phyloP scores from a whole-genome alignment of 1,140 invertebrate genomes.

The Atopsyche davidsoni region DNA sequence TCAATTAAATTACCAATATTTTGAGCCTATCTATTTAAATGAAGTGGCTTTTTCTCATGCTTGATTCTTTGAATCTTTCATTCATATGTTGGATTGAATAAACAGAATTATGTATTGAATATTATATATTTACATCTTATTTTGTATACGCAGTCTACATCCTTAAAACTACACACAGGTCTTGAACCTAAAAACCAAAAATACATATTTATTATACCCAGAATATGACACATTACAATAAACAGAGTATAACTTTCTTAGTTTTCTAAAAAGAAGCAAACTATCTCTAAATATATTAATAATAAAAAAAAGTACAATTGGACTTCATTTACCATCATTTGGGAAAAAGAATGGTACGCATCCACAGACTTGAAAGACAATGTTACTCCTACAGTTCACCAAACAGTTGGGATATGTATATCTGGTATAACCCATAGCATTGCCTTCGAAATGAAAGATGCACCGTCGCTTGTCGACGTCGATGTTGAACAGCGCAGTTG shows the following conservation, averaged over 20 bases:
- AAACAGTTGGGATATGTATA: conserved; percentile 62
- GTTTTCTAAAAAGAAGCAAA: not conserved
- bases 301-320: not conserved
- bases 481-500: conserved; percentile 45
- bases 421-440: conserved; percentile 36
- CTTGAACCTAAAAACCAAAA: conserved; percentile 33
- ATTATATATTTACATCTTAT: conserved; percentile 36
- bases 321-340: conserved; percentile 42
- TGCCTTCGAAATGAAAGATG: conserved; percentile 50
- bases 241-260: not conserved
- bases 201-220: conserved; percentile 5
- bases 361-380: conserved; percentile 45
- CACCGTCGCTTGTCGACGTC: conserved; percentile 47
- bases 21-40: not conserved
- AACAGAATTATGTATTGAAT: not conserved
- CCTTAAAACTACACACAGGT: conserved; percentile 45
- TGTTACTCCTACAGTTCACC: conserved; percentile 47
- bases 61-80: not conserved
- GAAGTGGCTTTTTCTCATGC: not conserved
- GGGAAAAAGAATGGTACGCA: conserved; percentile 55
- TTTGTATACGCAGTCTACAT: conserved; percentile 41
- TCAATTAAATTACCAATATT: not conserved
- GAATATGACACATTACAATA: not conserved
- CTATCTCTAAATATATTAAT: not conserved
- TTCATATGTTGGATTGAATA: not conserved